Base-by-base conservation (phyloP, 2,113 vertebrate species). In the Mesoclemmys tuberculata region DNA sequence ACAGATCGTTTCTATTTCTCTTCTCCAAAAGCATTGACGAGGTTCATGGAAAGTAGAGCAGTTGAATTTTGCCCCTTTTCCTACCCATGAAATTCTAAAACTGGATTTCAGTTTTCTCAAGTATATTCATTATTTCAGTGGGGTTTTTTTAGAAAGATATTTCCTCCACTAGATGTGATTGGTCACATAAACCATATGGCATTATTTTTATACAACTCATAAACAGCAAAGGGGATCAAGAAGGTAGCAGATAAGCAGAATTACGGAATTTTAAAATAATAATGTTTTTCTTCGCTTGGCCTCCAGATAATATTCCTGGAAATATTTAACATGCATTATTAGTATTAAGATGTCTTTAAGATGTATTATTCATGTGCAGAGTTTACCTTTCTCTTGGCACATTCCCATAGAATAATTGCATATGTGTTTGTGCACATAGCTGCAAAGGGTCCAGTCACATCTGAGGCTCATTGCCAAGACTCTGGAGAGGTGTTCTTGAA, bases 381-480 rank as follows among this genome's bases (percentile, higher is more conserved):
- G 31, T 58, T 86, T 64, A 80, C 71, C 11, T 41, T 52, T 71
- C 82, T 29, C 29, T 38, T 88, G 68, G 51, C 10, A 2, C 14
- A 11, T 49, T 81, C 21, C 0, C 52, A 24, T 52, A 14, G 9
- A 13, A 3, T 4, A 82, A 58, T 49, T 52, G 38, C 41, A 4
- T 35, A 0, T 1, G 46, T 29, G 44, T 86, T 78, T 56, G 10
- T 58, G 27, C 29, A 49, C 11, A n/a, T 7, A 24, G 54, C 58
- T 48, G 51, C 41, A 8, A 0, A 10, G 6, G 58, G 74, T 71
- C 61, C 84, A 82, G 26, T 0, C 0, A 13, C 71, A 29, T 26
- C 29, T 46, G 11, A 24, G 44, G 51, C 56, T 84, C 1, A 0
- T 54, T 89, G 75, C 75, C 58, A 0, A 0, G 13, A 29, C 24